Evolutionary conservation across 2,797 vertebrate species (phyloP).

Genomic region (Alauda arvensis): DNA sequence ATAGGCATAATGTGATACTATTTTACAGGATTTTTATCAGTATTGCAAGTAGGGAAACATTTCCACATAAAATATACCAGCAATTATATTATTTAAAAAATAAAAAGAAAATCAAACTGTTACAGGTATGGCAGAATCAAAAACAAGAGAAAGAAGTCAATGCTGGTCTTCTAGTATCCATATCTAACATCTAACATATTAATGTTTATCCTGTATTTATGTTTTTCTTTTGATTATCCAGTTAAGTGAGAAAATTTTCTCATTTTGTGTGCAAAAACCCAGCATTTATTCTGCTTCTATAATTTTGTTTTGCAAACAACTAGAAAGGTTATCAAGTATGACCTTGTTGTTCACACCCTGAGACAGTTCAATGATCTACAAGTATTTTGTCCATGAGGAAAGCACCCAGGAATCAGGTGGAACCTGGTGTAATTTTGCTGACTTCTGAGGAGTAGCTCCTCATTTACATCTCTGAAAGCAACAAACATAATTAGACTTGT

Average conservation of each 20-base stretch:
- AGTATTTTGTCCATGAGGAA: background rate
- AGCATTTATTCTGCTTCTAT: background rate
- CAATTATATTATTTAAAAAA: fast-evolving
- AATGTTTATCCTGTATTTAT: background rate
- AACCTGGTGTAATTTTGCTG: background rate
- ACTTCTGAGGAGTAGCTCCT: background rate
- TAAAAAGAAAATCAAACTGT: background rate
- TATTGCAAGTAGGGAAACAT: background rate
- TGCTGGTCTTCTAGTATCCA: background rate
- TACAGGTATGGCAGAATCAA: background rate
- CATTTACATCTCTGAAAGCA: background rate
- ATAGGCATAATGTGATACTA: background rate
- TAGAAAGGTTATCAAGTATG: background rate
- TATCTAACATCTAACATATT: background rate
- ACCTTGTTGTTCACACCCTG: background rate
- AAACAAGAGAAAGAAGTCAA: background rate
- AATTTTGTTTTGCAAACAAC: background rate
- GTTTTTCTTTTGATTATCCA: background rate
- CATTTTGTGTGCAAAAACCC: background rate
- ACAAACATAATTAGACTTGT: background rate
- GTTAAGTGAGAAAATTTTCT: background rate
- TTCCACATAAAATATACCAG: background rate
- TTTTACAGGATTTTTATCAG: background rate
- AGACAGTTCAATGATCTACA: background rate
- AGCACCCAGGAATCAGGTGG: background rate